Evolutionary conservation across 2,797 vertebrate genomes (phyloP).

Genomic region (Glyptemys insculpta): DNA sequence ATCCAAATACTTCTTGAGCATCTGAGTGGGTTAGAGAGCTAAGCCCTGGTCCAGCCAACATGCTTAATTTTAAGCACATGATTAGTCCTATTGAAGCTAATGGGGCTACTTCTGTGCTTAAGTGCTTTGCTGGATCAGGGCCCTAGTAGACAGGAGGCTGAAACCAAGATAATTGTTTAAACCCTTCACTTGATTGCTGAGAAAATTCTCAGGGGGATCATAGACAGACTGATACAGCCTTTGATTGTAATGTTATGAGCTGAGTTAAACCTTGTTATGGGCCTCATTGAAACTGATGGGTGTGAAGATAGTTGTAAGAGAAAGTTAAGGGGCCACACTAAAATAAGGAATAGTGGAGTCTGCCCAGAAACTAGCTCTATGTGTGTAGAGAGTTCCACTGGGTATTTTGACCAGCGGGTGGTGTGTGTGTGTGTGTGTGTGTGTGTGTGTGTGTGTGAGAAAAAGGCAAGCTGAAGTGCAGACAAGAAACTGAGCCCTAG

Average conservation of each 20-base stretch:
- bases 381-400: too few relatives aligned
- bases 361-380: too few relatives aligned
- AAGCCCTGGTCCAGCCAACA: neutral
- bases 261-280: too few relatives aligned
- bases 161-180: neutral
- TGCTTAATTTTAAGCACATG: constrained; percentile 8
- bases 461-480: too few relatives aligned
- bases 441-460: too few relatives aligned
- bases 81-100: constrained; percentile 4
- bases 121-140: neutral
- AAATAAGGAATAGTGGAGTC: neutral
- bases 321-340: neutral
- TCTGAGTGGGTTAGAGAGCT: neutral
- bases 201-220: neutral
- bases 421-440: too few relatives aligned
- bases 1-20: neutral
- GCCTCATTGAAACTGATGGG: neutral
- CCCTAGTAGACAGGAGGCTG: neutral
- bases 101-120: neutral
- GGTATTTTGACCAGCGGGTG: too few relatives aligned
- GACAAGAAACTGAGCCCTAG: too few relatives aligned
- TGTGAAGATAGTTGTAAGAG: neutral
- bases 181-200: neutral
- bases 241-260: neutral
- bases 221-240: neutral